phyloP scores from a whole-genome alignment of 2,888 invertebrate genomes.

The Anthoptus insignis region DNA sequence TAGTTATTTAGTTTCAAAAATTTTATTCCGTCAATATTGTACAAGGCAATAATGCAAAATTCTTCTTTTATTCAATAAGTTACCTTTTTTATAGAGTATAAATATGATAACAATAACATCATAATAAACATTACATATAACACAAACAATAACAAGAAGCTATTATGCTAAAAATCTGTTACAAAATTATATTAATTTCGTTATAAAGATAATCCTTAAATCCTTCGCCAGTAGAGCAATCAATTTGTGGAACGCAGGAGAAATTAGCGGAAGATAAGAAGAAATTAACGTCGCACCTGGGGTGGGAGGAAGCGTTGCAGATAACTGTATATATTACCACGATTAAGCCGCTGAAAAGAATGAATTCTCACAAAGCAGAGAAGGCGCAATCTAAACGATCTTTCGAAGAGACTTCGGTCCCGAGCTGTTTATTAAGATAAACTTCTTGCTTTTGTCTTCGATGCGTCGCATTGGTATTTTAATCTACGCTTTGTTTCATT shows the following conservation, averaged over 20 bases:
- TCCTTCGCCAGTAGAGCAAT: constrained; percentile 56
- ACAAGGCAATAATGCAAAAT: too few relatives aligned
- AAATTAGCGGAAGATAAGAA: constrained; percentile 80
- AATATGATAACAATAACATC: not conserved
- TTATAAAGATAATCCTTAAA: not conserved
- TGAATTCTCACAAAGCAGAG: constrained; percentile 65
- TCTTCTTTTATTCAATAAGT: too few relatives aligned
- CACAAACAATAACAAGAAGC: not conserved
- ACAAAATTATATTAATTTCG: not conserved
- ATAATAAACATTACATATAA: not conserved
- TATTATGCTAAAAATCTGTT: not conserved
- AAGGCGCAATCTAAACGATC: constrained; percentile 72
- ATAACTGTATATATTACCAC: constrained; percentile 79
- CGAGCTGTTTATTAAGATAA: constrained; percentile 63
- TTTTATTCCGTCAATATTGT: too few relatives aligned
- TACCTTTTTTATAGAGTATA: not conserved
- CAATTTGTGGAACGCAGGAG: constrained; percentile 69
- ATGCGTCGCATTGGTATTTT: constrained; percentile 64
- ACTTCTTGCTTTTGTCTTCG: constrained; percentile 67
- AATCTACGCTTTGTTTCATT: constrained; percentile 66
- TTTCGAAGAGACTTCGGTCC: constrained; percentile 61
- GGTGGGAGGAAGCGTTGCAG: constrained; percentile 72
- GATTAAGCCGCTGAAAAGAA: constrained; percentile 70
- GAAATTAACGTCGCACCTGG: constrained; percentile 74
- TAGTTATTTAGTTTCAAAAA: too few relatives aligned